phyloP scores from a whole-genome alignment of 2,113 vertebrate genomes.

The Mystacornis crossleyi region DNA sequence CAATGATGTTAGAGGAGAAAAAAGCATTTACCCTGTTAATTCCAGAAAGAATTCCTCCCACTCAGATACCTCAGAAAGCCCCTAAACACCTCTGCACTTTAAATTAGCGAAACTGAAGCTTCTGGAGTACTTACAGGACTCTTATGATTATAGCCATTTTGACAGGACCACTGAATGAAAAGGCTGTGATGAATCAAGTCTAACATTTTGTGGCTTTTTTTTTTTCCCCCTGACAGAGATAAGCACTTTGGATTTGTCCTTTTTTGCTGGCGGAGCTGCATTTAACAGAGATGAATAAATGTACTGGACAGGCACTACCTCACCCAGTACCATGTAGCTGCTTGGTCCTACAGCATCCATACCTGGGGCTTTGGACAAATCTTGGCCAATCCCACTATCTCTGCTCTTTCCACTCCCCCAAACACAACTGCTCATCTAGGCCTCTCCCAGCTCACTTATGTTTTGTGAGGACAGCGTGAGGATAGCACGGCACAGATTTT shows the following conservation, averaged over 20 bases:
- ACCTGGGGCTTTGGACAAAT: background rate
- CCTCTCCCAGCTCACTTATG: background rate
- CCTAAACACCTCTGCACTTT: background rate
- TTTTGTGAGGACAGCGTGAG: background rate
- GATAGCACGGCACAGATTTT: background rate
- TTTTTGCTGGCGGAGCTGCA: background rate
- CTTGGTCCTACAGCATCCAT: background rate
- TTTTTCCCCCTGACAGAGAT: rapidly evolving
- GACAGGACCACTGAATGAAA: background rate
- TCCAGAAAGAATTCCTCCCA: background rate
- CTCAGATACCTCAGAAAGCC: background rate
- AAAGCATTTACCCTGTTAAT: background rate
- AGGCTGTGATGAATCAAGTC: background rate
- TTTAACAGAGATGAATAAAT: background rate
- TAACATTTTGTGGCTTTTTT: background rate
- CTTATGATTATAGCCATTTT: background rate
- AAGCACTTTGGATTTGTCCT: background rate
- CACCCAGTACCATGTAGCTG: background rate
- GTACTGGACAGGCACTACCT: background rate
- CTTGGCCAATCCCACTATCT: background rate
- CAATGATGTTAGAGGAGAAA: background rate
- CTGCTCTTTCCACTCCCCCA: background rate
- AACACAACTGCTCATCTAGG: background rate
- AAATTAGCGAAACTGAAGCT: background rate
- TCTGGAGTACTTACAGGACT: background rate